Conservation (phyloP, 2,888 invertebrate species). For the Desoria tigrina region DNA sequence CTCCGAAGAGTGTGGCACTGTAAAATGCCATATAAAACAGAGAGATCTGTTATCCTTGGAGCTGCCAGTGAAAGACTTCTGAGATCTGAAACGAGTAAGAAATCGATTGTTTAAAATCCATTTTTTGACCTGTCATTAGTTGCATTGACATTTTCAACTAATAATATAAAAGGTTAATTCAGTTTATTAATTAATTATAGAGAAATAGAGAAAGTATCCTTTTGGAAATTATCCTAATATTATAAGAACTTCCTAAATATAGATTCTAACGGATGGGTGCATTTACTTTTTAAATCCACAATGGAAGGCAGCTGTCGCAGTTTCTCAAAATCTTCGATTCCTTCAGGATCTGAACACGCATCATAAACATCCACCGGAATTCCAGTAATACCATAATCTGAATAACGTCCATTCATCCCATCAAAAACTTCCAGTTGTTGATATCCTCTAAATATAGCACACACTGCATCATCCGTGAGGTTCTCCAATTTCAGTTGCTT, state of each 20-base stretch:
- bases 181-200: no score
- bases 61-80: constrained; percentile 42
- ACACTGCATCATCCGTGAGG: constrained; percentile 35
- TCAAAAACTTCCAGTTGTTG: constrained; percentile 34
- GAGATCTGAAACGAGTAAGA: constrained; percentile 27
- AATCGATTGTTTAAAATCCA: background rate
- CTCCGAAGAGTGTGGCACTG: constrained; percentile 35
- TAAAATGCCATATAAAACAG: constrained; percentile 40
- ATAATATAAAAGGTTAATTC: no score
- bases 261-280: no score
- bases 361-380: constrained; percentile 25
- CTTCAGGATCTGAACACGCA: constrained; percentile 24
- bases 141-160: background rate
- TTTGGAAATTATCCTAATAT: no score
- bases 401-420: constrained; percentile 40
- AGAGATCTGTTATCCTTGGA: constrained; percentile 40
- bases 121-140: no score
- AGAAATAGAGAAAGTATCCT: no score
- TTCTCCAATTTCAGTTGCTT: constrained; percentile 39
- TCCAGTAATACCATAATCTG: constrained; percentile 40
- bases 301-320: constrained; percentile 34
- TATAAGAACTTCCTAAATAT: no score
- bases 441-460: constrained; percentile 34
- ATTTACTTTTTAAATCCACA: constrained; percentile 37
- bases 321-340: constrained; percentile 8